Conservation (phyloP, 2,888 invertebrate genomes). For the Aquatica leii region DNA sequence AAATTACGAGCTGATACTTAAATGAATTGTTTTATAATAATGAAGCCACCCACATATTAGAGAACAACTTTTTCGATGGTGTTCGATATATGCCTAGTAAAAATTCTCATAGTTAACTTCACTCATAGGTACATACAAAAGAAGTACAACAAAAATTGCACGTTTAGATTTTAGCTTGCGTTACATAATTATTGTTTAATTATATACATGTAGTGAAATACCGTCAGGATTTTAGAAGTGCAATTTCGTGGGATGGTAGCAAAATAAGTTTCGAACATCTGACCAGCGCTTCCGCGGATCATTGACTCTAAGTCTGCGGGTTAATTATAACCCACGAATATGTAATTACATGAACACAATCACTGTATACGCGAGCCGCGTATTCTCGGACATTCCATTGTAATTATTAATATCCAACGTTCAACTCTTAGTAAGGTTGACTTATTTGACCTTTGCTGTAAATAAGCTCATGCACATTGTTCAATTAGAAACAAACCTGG, state of each 20-base stretch:
- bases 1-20: constrained; percentile 13
- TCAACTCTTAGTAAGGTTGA: constrained; percentile 40
- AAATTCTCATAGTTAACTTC: constrained; percentile 11
- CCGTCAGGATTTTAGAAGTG: constrained; percentile 33
- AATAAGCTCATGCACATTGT: constrained; percentile 32
- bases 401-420: constrained; percentile 48
- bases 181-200: constrained; percentile 36
- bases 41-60: constrained; percentile 22
- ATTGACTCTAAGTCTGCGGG: constrained; percentile 55
- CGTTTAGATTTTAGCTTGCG: constrained; percentile 23
- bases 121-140: constrained; percentile 2
- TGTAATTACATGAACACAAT: constrained; percentile 61
- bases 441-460: constrained; percentile 42
- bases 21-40: constrained; percentile 23
- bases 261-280: constrained; percentile 41
- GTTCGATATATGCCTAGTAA: too few species aligned
- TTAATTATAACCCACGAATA: constrained; percentile 62
- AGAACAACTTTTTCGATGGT: constrained; percentile 8
- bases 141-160: constrained; percentile 23
- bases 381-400: constrained; percentile 49
- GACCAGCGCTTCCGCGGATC: constrained; percentile 52
- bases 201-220: constrained; percentile 31
- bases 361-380: constrained; percentile 54
- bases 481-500: constrained; percentile 27
- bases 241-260: constrained; percentile 38